A percentile compares a stretch with the other conserved stretches of the same genome.
phyloP scores from a whole-genome alignment of 1,140 invertebrate species.

The Achatina immaculata region DNA sequence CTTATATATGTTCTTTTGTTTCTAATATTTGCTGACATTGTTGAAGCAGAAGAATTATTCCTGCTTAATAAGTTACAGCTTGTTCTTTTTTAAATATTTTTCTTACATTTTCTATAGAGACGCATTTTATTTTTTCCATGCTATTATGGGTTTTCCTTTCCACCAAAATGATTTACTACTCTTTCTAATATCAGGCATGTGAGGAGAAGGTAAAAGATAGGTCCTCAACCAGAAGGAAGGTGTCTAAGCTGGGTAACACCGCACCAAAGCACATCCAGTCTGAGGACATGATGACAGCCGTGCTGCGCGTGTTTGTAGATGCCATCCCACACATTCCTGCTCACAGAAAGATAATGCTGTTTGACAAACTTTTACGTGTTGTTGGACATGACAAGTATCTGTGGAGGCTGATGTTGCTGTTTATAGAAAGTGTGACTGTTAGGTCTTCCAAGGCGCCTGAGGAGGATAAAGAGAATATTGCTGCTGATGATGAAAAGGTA shows the following conservation, averaged over 20 bases:
- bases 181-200: constrained; percentile 65
- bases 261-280: constrained; percentile 42
- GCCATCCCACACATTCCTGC: constrained; percentile 90
- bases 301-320: constrained; percentile 88
- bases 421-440: constrained; percentile 64
- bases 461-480: constrained; percentile 11
- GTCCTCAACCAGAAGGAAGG: not conserved
- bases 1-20: no score
- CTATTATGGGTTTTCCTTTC: no score
- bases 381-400: constrained; percentile 80
- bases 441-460: constrained; percentile 41
- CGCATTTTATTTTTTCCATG: no score
- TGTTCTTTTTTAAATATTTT: no score
- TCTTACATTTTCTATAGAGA: no score
- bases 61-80: no score
- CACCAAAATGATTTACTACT: no score
- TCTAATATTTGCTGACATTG: no score
- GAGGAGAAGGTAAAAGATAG: constrained; percentile 48
- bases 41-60: no score
- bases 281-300: constrained; percentile 76
- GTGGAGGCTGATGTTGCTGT: constrained; percentile 74
- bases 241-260: not conserved
- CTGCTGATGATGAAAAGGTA: constrained; percentile 39
- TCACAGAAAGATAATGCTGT: constrained; percentile 85
- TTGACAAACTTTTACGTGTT: constrained; percentile 83